Evolutionary conservation across 2,888 invertebrate genomes (phyloP), one percentile per base, ranked within the genome.

Genomic region (Tupiocoris notatus): DNA sequence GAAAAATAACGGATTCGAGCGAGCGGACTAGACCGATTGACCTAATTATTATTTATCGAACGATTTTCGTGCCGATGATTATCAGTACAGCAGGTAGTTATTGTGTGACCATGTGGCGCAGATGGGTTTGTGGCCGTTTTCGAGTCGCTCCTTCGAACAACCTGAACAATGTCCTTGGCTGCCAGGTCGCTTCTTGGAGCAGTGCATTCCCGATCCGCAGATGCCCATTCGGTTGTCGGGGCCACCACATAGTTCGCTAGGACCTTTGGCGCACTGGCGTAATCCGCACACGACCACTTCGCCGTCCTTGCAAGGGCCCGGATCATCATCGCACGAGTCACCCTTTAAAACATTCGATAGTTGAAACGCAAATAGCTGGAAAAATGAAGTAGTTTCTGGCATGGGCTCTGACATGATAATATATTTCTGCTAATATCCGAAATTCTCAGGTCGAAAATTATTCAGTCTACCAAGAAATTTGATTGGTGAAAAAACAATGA

Each of bases 171-270:
- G 7, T 1, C 70, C 70, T 1, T n/a, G 58, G 18, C 21, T 21
- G 9, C 57, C 58, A 12, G 68, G 68, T 3, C 23, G 17, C n/a
- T 16, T 58, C 17, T 22, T 7, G 6, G 23, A n/a, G 59, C 70
- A 70, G 70, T 23, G 17, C 70, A 70, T 70, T n/a, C 70, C 70
- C n/a, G 9, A n/a, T 6, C 70, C 70, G 59, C 70, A 70, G 17
- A 24, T 59, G 2, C 70, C 70, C 17, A 16, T 6, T 3, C 9
- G 7, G 70, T 25, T 25, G 61, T 70, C 59, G 17, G 58, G 17
- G 2, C 70, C 70, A 1, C 70, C 70, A 59, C 70, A 70, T 2
- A 9, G 23, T 16, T 70, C 70, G 17, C 70, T 59, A 9, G 70
- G 61, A 7, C 61, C 61, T 59, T 70, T 70, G 70, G n/a, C 58